Evolutionary conservation across 2,113 vertebrate species (phyloP), one percentile per base, ranked within the genome.

Genomic region (Gadus chalcogrammus): DNA sequence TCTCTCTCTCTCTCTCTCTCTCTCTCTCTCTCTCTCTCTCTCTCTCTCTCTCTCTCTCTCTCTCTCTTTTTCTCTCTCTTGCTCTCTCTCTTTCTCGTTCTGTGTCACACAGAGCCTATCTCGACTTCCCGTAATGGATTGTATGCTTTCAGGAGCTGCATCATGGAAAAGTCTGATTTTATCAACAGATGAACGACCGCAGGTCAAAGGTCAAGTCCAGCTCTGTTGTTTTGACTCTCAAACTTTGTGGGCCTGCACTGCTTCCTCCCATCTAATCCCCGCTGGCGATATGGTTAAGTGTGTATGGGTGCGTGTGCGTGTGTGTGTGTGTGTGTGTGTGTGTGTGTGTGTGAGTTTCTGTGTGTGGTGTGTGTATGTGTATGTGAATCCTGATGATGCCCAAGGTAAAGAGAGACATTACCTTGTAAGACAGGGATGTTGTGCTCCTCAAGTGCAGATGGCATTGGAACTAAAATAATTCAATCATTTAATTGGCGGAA

Each of bases 161-260:
- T 56, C 27, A 61, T 69, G 70, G 66, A 76, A 70, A 74, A 63
- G 71, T 65, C 73, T 79, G 83, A 86, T 86, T 67, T 82, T 89
- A 88, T 90, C 82, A 84, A 69, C 78, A 87, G 83, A 89, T 84
- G 82, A 89, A 88, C 85, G 76, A 75, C 74, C 81, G 68, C 63
- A 67, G 86, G 86, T 86, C 79, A 85, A 65, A 84, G 81, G 82
- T 89, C 88, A 90, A 88, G 82, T 85, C 77, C 79, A 81, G 76
- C 78, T 72, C 80, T 17, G 70, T 81, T 88, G 88, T 89, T 88
- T 80, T 88, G 82, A 82, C 78, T 85, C 83, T 81, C 52, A 81
- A 87, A 77, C 79, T 71, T 60, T 22, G 55, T 77, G 78, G 64
- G 79, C 80, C 83, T 81, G 24, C 69, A 42, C 72, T 77, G 85